These are phyloP conservation scores for Sarotherodon lohbergeri DNA, from an alignment of 2,113 vertebrate species.

Conservation along the genomic window DNA sequence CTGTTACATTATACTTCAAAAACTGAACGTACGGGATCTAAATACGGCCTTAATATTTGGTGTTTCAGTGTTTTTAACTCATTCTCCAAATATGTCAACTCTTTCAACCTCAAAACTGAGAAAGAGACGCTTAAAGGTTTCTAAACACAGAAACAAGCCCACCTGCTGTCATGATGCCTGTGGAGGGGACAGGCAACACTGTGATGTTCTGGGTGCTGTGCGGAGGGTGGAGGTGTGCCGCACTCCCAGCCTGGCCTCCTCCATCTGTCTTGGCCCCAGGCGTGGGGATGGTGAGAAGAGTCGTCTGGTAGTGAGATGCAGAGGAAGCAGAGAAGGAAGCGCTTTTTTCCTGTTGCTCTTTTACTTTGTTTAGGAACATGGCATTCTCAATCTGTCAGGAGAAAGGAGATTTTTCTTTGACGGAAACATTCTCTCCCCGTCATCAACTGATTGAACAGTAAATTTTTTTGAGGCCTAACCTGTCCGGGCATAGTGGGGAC, in stretches of 20 bases:
- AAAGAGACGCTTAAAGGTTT: not conserved
- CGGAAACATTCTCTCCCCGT: fast-evolving
- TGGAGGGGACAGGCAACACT: constrained; percentile 90
- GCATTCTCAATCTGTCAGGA: constrained; percentile 87
- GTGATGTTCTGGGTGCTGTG: constrained; percentile 94
- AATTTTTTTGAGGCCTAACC: constrained; percentile 64
- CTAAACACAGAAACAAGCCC: not conserved
- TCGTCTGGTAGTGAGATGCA: constrained; percentile 88
- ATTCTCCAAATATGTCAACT: not conserved
- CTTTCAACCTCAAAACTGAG: not conserved
- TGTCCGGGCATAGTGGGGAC: constrained; percentile 91
- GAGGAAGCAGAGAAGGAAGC: constrained; percentile 74
- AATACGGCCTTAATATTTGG: not conserved
- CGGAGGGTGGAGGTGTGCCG: constrained; percentile 82
- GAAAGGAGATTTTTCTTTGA: not conserved
- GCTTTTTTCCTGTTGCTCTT: constrained; percentile 94
- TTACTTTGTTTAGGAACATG: constrained; percentile 98
- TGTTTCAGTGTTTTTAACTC: not conserved
- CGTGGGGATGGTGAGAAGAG: constrained; percentile 88
- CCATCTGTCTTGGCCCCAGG: constrained; percentile 82
- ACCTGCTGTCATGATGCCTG: constrained; percentile 97
- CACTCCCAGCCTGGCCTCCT: constrained; percentile 71
- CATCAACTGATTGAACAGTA: not conserved
- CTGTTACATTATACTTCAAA: not conserved
- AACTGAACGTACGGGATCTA: not conserved